A percentile compares a stretch with the other conserved stretches of the same genome.
Evolutionary conservation across 2,888 invertebrate genomes (phyloP).

Genomic region (Pseudanteris insignis): DNA sequence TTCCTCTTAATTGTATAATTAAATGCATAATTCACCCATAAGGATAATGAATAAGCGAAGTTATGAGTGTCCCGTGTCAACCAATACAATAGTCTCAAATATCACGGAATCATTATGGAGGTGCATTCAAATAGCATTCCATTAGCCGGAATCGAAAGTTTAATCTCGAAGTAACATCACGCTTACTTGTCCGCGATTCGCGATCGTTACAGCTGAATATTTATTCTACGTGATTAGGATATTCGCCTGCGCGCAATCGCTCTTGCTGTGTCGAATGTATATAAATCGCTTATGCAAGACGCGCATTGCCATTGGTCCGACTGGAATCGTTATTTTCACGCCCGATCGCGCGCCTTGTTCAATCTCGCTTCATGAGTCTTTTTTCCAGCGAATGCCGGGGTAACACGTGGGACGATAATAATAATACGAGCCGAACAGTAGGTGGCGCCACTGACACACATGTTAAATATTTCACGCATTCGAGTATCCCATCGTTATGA

Average conservation of each 20-base stretch:
- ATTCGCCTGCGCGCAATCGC: slow-evolving; percentile 27
- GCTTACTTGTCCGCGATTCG: slow-evolving; percentile 13
- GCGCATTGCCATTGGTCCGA: slow-evolving; percentile 18
- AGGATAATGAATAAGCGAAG: too few species aligned
- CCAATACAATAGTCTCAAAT: too few species aligned
- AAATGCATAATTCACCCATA: too few species aligned
- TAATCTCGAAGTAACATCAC: slow-evolving; percentile 21
- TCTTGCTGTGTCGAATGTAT: slow-evolving; percentile 13
- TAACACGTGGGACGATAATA: slow-evolving; percentile 40
- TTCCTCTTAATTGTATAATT: too few species aligned
- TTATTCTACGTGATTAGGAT: slow-evolving; percentile 27
- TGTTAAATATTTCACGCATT: too few species aligned
- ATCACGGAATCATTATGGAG: too few species aligned
- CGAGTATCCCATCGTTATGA: background rate
- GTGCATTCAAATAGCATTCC: too few species aligned
- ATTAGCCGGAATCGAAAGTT: slow-evolving; percentile 1
- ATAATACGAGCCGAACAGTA: slow-evolving; percentile 30
- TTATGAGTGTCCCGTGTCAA: too few species aligned
- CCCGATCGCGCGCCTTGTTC: slow-evolving; percentile 41
- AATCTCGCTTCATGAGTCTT: slow-evolving; percentile 25
- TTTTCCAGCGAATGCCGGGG: slow-evolving; percentile 14
- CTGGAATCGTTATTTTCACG: slow-evolving; percentile 39
- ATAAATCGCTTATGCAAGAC: slow-evolving; percentile 37
- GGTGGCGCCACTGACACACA: too few species aligned
- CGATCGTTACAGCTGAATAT: slow-evolving; percentile 13